Evolutionary conservation across 2,797 vertebrate species (phyloP), one percentile per base, ranked within the genome.

Genomic region (Rhinogobio ventralis): DNA sequence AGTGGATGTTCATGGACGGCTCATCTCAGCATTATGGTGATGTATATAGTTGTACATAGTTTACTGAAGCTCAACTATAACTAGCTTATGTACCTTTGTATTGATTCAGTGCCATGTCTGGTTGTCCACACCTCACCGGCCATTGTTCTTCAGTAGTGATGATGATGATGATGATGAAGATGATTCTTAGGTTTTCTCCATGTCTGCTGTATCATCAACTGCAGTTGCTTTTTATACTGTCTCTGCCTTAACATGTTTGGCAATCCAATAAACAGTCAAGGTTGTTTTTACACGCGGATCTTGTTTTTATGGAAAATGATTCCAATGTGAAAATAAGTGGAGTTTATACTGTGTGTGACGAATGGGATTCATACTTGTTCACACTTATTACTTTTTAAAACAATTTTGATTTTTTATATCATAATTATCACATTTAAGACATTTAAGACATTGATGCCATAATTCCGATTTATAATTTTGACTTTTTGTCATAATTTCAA

Each of bases 161-260:
- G 53, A 57, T 23, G 51, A 23, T 3, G 51, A 53, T 53, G 19
- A 53, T 3, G 49, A 53, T 2, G 49, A 3, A 0, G 45, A 14
- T 49, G 46, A 5, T 49, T 14, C n/a, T n/a, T 23, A 94, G 95
- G 93, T 96, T 96, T 96, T 96, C 88, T 97, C 95, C 95, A 96
- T 96, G 96, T 96, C 95, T 94, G 95, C 95, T 94, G 90, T 95
- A 96, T 73, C 85, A 87, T 86, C 96, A 92, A 97, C 96, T 96
- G 96, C 92, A 90, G 97, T 97, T 97, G 95, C 96, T 97, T 98
- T 98, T 98, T 98, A 97, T 98, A 98, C 97, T 95, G 94, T 95
- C 94, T 92, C 95, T 98, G 98, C 97, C 98, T 99, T 99, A 99
- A 95, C 93, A 97, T 96, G 97, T 97, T 97, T 96, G 97, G 97